These are phyloP conservation scores for Camelus bactrianus DNA, from an alignment of 2,113 vertebrate species.

Conservation along the genomic window DNA sequence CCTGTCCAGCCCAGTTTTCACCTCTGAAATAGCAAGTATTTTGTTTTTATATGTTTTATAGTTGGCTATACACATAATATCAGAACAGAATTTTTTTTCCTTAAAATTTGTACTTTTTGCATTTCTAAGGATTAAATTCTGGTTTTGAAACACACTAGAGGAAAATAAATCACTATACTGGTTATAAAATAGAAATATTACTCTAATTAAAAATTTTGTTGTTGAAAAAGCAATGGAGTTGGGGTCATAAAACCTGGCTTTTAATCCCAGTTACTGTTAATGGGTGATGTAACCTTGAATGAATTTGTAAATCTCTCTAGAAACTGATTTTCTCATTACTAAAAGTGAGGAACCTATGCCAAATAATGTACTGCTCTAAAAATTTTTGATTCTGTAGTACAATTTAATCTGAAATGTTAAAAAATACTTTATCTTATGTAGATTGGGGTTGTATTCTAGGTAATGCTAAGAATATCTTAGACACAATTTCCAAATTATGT, in stretches of 20 bases:
- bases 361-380: neutral
- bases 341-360: neutral
- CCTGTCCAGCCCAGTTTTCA: neutral
- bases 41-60: neutral
- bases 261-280: slow-evolving; percentile 5
- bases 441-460: slow-evolving; percentile 24
- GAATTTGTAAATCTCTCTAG: neutral
- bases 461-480: slow-evolving; percentile 31
- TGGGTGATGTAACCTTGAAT: neutral
- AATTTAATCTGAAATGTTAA: slow-evolving; percentile 35
- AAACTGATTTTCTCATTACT: neutral
- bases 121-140: neutral
- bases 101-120: neutral
- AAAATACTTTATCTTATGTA: slow-evolving; percentile 14
- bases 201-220: neutral
- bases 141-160: neutral
- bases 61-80: neutral
- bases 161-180: neutral
- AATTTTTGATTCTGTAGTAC: neutral
- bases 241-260: neutral
- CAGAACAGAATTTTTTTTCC: neutral
- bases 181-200: slow-evolving; percentile 23
- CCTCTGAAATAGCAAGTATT: neutral
- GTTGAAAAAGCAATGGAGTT: neutral
- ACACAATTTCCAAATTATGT: neutral